These are phyloP conservation scores for Etia nguti DNA, from an alignment of 2,113 vertebrate genomes.

Conservation along the genomic window DNA sequence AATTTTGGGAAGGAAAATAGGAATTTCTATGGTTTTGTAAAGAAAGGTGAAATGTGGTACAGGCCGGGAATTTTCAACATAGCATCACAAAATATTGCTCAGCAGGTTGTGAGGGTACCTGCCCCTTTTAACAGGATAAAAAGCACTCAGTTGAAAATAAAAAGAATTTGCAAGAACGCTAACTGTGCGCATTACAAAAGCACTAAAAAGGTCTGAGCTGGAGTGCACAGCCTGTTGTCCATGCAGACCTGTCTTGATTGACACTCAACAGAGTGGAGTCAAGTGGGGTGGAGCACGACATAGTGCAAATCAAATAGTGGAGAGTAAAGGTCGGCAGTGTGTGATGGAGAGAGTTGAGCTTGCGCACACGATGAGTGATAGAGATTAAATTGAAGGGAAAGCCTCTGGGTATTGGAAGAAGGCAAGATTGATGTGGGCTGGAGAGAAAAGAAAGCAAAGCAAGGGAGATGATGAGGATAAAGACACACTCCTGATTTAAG, in stretches of 20 bases:
- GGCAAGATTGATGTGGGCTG: constrained; percentile 23
- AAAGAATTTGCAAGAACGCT: not conserved
- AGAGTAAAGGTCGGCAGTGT: constrained; percentile 40
- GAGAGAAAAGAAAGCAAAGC: constrained; percentile 22
- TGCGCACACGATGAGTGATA: constrained; percentile 31
- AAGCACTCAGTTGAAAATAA: not conserved
- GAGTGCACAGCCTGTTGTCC: not conserved
- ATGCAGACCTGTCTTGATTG: constrained; percentile 18
- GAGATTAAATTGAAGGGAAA: constrained; percentile 36
- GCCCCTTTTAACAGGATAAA: not conserved
- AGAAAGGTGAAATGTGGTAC: not conserved
- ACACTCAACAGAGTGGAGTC: constrained; percentile 39
- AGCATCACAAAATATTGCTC: not conserved
- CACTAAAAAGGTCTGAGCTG: not conserved
- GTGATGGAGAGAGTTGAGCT: constrained; percentile 41
- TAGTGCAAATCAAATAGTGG: constrained; percentile 45
- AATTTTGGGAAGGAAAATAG: not conserved
- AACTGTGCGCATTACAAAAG: not conserved
- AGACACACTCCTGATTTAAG: constrained; percentile 8
- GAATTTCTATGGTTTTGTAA: not conserved
- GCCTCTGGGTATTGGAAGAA: not conserved
- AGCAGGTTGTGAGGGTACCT: not conserved
- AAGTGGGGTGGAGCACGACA: constrained; percentile 42
- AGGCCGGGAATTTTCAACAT: not conserved
- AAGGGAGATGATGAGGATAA: not conserved